Base-by-base conservation (phyloP, 2,797 vertebrate genomes). In the Sebastolobus alascanus region DNA sequence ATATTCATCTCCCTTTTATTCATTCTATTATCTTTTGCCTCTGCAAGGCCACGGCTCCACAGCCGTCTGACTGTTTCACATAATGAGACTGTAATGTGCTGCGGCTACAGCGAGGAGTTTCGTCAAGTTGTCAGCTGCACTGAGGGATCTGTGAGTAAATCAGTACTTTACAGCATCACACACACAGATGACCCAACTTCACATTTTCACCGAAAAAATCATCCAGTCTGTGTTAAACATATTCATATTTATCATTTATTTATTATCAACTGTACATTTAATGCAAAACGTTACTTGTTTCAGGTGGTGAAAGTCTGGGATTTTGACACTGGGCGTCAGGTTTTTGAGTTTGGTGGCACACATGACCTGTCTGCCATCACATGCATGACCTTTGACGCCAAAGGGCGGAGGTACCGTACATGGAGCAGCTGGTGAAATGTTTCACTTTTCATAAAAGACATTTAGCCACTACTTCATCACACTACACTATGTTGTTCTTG, bases 71-170 rank as follows among this genome's bases (percentile, higher is more conserved):
- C 79, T 2, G 86, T 91, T 69, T 97, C 97, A 22, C 96, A 97
- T 72, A 90, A 91, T 75, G 95, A 97, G 77, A 92, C 96, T 0
- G 90, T 96, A 65, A 85, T 90, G 68, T 97, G 97, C 92, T 96
- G 96, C 59, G 87, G 89, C 55, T 96, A 95, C 91, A 96, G 93
- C 64, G 78, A 93, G 11, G 89, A 93, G 77, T 97, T 97, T 79
- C 90, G 93, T 70, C 96, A 96, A 61, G 94, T 97, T 67, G 94
- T 97, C 84, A 97, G 95, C 95, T 97, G 96, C 90, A 94, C 93
- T 0, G 93, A 96, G 66, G 94, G 90, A 33, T 97, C 96, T 20
- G 96, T 97, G 93, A 96, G 96, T 96, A 59, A 82, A 82, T 85
- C 50, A 50, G 4, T 18, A 27, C 38, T 72, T 71, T 54, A 70